Percentiles rank a stretch among this genome's conserved stretches.
Conservation (phyloP, 1,140 invertebrate species). For the Tribolium madens region DNA sequence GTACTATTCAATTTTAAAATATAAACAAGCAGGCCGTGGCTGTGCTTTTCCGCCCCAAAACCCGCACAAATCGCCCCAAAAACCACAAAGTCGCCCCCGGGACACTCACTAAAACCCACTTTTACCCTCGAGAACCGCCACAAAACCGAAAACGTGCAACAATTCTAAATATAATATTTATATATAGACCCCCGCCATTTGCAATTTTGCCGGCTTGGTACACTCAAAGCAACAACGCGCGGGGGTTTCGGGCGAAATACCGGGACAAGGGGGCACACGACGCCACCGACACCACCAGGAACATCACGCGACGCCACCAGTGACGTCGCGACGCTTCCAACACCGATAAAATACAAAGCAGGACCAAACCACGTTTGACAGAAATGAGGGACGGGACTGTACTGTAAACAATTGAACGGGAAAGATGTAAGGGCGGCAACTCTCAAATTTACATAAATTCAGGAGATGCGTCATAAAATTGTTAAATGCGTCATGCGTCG, state of each 20-base stretch:
- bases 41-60: not conserved
- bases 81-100: not conserved
- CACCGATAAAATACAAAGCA: not conserved
- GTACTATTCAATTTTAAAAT: slow-evolving; percentile 56
- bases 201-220: slow-evolving; percentile 60
- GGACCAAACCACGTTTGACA: not conserved
- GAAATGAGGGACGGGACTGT: slow-evolving; percentile 25
- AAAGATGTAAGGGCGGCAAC: slow-evolving; percentile 41
- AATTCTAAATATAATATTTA: slow-evolving; percentile 62
- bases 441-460: slow-evolving; percentile 48
- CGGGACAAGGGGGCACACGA: not conserved
- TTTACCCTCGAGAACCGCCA: slow-evolving; percentile 45
- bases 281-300: not conserved
- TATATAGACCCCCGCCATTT: slow-evolving; percentile 62
- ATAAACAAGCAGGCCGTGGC: slow-evolving; percentile 50
- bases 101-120: slow-evolving; percentile 49
- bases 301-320: not conserved
- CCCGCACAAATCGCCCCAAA: not conserved
- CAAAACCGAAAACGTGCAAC: slow-evolving; percentile 58
- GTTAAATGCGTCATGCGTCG: slow-evolving; percentile 29
- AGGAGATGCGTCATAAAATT: slow-evolving; percentile 47
- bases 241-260: not conserved
- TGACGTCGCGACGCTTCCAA: slow-evolving; percentile 1
- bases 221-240: slow-evolving; percentile 48
- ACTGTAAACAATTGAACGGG: slow-evolving; percentile 42